Percentiles rank a stretch among this genome's conserved stretches.
Evolutionary conservation across 1,140 invertebrate genomes (phyloP).

Genomic region (Tetranychus cinnabarinus): DNA sequence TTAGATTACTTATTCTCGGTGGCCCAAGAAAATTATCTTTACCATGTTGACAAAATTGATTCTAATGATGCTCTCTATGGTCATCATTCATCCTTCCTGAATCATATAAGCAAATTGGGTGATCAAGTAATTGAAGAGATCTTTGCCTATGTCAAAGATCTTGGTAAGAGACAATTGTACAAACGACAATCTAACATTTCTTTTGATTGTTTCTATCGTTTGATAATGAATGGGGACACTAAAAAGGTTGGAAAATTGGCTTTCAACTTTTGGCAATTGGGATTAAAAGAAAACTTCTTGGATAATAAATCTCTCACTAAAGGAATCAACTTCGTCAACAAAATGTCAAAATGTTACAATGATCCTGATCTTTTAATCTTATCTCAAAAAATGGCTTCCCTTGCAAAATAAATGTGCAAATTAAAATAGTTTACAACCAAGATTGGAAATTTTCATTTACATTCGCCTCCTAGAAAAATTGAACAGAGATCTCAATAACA

Average conservation of each 20-base stretch:
- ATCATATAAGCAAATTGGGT: neutral
- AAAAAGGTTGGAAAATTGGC: neutral
- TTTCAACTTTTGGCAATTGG: slow-evolving; percentile 1
- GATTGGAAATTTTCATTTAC: no score
- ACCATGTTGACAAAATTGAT: slow-evolving; percentile 61
- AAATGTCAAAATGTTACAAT: neutral
- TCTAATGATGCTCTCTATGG: slow-evolving; percentile 85
- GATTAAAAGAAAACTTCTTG: neutral
- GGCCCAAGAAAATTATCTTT: slow-evolving; percentile 49
- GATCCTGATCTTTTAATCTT: neutral
- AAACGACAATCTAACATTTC: neutral
- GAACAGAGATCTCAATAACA: no score
- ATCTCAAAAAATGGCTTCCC: neutral
- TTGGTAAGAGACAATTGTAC: neutral
- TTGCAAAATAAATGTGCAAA: neutral
- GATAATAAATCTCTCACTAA: neutral
- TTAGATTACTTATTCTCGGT: slow-evolving; percentile 45
- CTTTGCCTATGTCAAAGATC: neutral
- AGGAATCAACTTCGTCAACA: neutral
- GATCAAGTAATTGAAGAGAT: neutral
- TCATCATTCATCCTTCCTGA: neutral
- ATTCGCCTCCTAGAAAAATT: no score
- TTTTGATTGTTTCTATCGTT: neutral
- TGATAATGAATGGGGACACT: neutral
- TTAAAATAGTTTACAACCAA: no score